A percentile compares a stretch with the other conserved stretches of the same genome.
These are phyloP conservation scores for Graptemys geographica DNA, from an alignment of 2,797 vertebrate genomes.

Conservation along the genomic window DNA sequence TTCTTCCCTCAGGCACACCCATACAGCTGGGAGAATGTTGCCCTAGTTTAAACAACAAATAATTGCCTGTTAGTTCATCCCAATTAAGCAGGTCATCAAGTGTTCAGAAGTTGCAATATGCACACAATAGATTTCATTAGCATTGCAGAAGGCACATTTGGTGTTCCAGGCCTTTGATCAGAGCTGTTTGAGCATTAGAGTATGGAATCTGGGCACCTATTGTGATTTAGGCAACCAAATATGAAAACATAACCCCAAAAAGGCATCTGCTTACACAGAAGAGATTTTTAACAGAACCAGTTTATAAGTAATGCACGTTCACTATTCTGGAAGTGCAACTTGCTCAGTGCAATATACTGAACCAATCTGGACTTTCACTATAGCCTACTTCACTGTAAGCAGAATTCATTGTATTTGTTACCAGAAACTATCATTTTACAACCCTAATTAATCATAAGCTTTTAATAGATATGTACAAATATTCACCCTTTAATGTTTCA, in stretches of 20 bases:
- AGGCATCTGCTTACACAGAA: not conserved
- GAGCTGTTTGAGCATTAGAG: not conserved
- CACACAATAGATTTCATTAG: not conserved
- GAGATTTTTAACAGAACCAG: not conserved
- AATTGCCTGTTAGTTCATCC: not conserved
- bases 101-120: not conserved
- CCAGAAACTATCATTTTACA: not conserved
- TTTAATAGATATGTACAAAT: not conserved
- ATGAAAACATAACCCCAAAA: not conserved
- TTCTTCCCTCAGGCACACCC: not conserved
- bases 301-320: not conserved
- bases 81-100: not conserved
- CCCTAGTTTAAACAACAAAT: not conserved
- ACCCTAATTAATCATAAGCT: not conserved
- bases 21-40: not conserved
- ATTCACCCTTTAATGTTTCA: not conserved
- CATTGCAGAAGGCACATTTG: not conserved
- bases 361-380: not conserved
- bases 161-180: not conserved
- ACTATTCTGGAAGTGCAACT: not conserved
- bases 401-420: not conserved
- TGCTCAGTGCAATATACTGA: not conserved
- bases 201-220: not conserved
- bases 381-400: not conserved
- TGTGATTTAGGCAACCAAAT: not conserved